phyloP scores from a whole-genome alignment of 2,797 vertebrate genomes.

The Enteromius afrohamiltoni region DNA sequence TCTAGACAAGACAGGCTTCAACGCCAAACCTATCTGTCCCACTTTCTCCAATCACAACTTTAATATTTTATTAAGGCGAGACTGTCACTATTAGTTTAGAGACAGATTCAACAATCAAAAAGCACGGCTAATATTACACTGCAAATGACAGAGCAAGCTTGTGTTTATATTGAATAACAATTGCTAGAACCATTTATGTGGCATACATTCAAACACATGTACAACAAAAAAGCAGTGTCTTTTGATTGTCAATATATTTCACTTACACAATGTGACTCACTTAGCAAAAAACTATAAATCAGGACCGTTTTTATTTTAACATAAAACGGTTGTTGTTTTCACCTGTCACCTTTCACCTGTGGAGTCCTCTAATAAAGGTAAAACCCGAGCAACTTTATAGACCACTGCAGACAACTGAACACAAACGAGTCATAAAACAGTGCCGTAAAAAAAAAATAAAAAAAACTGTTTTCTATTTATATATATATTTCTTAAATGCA shows the following conservation, averaged over 20 bases:
- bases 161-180: constrained; percentile 3
- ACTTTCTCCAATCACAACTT: constrained; percentile 56
- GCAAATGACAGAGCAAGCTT: neutral
- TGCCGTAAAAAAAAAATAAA: neutral
- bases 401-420: neutral
- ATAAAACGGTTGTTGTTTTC: neutral
- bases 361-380: neutral
- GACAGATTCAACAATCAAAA: constrained; percentile 8
- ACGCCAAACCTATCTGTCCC: constrained; percentile 39
- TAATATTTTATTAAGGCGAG: constrained; percentile 59
- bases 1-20: neutral
- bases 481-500: no score
- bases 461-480: neutral
- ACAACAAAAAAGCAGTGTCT: neutral
- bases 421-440: neutral
- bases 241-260: constrained; percentile 15
- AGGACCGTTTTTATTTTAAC: neutral
- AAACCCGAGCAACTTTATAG: neutral
- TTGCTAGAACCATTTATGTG: neutral
- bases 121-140: neutral
- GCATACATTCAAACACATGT: constrained; percentile 1
- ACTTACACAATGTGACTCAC: neutral
- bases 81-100: constrained; percentile 45
- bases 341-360: no score
- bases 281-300: neutral